Evolutionary conservation across 2,797 vertebrate genomes (phyloP).

Genomic region (Danionella dracula): DNA sequence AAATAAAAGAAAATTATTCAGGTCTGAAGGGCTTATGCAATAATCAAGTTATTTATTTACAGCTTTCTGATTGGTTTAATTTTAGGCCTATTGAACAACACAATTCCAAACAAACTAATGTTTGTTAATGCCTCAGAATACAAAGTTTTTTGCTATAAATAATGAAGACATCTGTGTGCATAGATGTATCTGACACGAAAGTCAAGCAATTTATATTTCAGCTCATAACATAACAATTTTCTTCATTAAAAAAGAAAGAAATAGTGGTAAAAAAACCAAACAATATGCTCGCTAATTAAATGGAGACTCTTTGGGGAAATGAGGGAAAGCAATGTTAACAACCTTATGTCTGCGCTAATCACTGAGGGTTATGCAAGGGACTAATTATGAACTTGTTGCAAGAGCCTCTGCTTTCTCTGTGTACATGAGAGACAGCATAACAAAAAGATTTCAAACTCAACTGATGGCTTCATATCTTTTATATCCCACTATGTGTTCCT

Average conservation of each 20-base stretch:
- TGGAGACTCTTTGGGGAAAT: slow-evolving; percentile 54
- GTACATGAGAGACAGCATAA: slow-evolving; percentile 24
- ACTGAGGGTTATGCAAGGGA: slow-evolving; percentile 47
- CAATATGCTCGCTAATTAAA: slow-evolving; percentile 53
- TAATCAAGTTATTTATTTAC: not conserved
- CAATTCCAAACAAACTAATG: no score
- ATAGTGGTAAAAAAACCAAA: slow-evolving; percentile 39
- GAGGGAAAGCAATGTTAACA: slow-evolving; percentile 54
- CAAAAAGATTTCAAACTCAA: slow-evolving; percentile 26
- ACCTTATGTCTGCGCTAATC: slow-evolving; percentile 52
- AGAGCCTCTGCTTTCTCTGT: slow-evolving; percentile 33
- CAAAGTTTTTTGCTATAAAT: slow-evolving; percentile 9
- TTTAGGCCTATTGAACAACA: slow-evolving; percentile 10
- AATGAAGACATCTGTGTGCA: not conserved
- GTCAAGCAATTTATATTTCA: slow-evolving; percentile 7
- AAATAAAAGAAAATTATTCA: no score
- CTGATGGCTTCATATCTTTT: slow-evolving; percentile 43
- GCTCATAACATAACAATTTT: slow-evolving; percentile 46
- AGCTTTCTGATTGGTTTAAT: slow-evolving; percentile 14
- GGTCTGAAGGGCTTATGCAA: no score
- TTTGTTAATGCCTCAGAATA: not conserved
- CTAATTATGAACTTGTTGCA: slow-evolving; percentile 56
- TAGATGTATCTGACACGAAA: slow-evolving; percentile 1
- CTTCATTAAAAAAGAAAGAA: slow-evolving; percentile 32
- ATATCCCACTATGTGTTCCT: slow-evolving; percentile 19